Evolutionary conservation across 2,888 invertebrate species (phyloP).

Genomic region (Drosophila quinaria): DNA sequence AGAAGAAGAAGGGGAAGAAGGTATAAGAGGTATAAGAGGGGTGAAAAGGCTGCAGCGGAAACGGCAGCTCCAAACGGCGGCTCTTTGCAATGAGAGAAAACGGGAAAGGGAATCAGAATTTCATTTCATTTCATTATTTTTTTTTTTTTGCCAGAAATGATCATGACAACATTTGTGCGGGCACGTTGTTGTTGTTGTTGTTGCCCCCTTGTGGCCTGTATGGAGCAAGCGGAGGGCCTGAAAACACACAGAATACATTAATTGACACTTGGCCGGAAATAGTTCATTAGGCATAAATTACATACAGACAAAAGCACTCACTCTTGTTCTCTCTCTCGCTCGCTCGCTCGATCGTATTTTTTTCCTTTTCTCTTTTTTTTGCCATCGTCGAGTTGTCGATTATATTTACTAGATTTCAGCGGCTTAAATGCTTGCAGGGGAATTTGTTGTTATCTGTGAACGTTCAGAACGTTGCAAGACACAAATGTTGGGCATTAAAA

Average conservation of each 20-base stretch:
- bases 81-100: slow-evolving; percentile 14
- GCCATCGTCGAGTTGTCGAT: slow-evolving; percentile 62
- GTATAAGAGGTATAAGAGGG: slow-evolving; percentile 7
- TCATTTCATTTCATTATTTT: slow-evolving; percentile 29
- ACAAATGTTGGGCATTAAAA: slow-evolving; percentile 65
- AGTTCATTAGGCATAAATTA: slow-evolving; percentile 83
- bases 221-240: slow-evolving; percentile 57
- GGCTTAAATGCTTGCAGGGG: slow-evolving; percentile 72
- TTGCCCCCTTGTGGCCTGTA: slow-evolving; percentile 55
- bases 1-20: slow-evolving; percentile 13
- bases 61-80: slow-evolving; percentile 36
- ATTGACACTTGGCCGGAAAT: slow-evolving; percentile 82
- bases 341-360: slow-evolving; percentile 9
- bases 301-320: slow-evolving; percentile 77
- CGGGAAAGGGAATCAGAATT: slow-evolving; percentile 7
- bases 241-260: slow-evolving; percentile 77
- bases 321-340: slow-evolving; percentile 12
- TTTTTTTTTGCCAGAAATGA: slow-evolving; percentile 69
- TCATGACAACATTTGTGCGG: slow-evolving; percentile 80
- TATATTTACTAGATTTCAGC: slow-evolving; percentile 75
- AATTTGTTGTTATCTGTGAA: slow-evolving; percentile 64
- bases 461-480: slow-evolving; percentile 63
- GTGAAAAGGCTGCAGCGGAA: slow-evolving; percentile 54
- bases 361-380: slow-evolving; percentile 32
- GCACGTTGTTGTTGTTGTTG: slow-evolving; percentile 63